Evolutionary conservation across 2,797 vertebrate species (phyloP), one percentile per base, ranked within the genome.

Genomic region (Chaetophractus vellerosus): DNA sequence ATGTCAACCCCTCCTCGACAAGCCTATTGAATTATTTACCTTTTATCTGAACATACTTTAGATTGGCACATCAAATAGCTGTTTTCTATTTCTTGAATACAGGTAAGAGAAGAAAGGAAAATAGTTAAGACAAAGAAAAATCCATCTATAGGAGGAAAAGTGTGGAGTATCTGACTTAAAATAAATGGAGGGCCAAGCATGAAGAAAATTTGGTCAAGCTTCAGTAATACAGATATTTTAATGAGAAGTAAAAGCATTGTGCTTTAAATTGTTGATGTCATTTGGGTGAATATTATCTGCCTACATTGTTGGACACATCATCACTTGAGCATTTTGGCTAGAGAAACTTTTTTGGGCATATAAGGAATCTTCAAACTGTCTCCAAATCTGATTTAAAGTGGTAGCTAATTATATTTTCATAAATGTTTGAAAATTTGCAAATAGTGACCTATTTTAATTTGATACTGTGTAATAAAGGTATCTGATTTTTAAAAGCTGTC

Each of bases 21-120:
- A 96, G 93, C 95, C 97, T 98, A 66, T 91, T 98, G 97, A 96
- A 97, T 98, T 98, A 97, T 96, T 98, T 96, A 92, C 94, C 55
- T 96, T 80, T 98, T 97, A 97, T 97, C 97, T 97, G 97, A 97
- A 97, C 91, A 96, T 96, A 98, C 14, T 98, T 85, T 97, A 94
- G 84, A 96, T 66, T 96, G 96, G 83, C 95, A 97, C 96, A 97
- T 90, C 92, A 96, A 97, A 97, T 75, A 97, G 23, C 75, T 84
- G 96, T 95, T 95, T 97, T 96, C 96, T 98, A 94, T 93, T 96
- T 94, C 95, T 96, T 97, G 94, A 97, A 91, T 94, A 96, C 92
- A 97, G 95, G 96, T 97, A 96, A 94, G 84, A 94, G 96, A 97
- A 96, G 96, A 96, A 98, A 96, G 95, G 38, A 96, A 98, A 98